Conservation (phyloP, 2,797 vertebrate genomes). For the Antrozous pallidus region DNA sequence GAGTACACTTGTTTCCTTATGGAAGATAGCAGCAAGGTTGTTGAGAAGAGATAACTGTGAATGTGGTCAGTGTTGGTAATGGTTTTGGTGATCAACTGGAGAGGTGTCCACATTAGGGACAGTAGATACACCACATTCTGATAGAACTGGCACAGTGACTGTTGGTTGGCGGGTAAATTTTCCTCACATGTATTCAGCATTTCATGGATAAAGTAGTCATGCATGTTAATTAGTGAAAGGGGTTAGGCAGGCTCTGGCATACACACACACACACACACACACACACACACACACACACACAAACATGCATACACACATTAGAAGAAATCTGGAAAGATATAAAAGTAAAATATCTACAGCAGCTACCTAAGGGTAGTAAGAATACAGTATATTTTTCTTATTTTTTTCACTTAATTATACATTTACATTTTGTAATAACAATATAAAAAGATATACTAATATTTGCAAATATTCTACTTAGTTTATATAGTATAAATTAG, state of each 20-base stretch:
- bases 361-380: not conserved
- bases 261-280: not conserved
- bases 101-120: not conserved
- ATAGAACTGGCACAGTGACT: not conserved
- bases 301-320: not conserved
- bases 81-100: not conserved
- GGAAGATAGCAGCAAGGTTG: not conserved
- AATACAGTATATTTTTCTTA: not conserved
- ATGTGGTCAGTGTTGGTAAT: not conserved
- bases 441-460: not conserved
- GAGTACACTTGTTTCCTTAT: not conserved
- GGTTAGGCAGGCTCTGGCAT: not conserved
- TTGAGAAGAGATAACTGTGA: not conserved
- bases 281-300: not conserved
- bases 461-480: not conserved
- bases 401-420: not conserved
- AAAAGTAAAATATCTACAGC: not conserved
- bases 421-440: not conserved
- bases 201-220: not conserved
- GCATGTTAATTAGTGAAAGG: not conserved
- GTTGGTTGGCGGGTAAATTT: not conserved
- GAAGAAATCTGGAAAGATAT: not conserved
- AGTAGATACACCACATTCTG: not conserved
- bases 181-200: not conserved
- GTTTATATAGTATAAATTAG: not conserved